Percentiles rank a stretch among this genome's conserved stretches.
phyloP scores from a whole-genome alignment of 92 coral and sea anemone genomes.

The Galaxea fascicularis region DNA sequence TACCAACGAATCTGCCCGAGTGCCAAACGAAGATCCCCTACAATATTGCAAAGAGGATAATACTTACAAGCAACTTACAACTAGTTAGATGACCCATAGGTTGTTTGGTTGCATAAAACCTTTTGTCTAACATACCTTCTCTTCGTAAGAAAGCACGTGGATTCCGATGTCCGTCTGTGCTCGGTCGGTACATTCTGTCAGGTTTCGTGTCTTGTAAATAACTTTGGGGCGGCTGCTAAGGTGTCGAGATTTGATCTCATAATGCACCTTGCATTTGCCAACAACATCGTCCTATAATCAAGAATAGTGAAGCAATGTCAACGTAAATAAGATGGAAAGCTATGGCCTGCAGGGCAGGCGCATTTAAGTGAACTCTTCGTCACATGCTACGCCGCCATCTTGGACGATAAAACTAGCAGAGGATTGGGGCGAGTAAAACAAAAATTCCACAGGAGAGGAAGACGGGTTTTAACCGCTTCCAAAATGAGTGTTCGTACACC shows the following conservation, averaged over 20 bases:
- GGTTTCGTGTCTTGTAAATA: constrained; percentile 79
- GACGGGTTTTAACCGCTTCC: too few species aligned
- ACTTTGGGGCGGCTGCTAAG: constrained; percentile 72
- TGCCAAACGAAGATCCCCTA: too few species aligned
- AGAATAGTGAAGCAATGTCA: neutral
- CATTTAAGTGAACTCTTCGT: too few species aligned
- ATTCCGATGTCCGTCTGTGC: constrained; percentile 89
- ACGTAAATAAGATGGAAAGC: neutral
- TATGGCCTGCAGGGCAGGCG: too few species aligned
- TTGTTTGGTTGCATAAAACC: neutral
- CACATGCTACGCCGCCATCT: too few species aligned
- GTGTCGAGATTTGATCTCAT: constrained; percentile 77
- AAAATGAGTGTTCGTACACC: too few species aligned
- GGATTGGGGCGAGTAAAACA: too few species aligned
- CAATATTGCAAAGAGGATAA: too few species aligned
- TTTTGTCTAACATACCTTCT: constrained; percentile 51
- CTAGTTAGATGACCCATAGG: neutral
- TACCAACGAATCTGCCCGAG: too few species aligned
- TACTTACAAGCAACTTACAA: neutral
- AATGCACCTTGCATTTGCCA: constrained; percentile 83
- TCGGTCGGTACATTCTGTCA: constrained; percentile 84
- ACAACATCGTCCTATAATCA: constrained; percentile 81
- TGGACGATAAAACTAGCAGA: too few species aligned
- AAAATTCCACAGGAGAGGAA: too few species aligned
- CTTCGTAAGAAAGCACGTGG: constrained; percentile 79